Evolutionary conservation across 2,888 invertebrate species (phyloP), one percentile per base, ranked within the genome.

Genomic region (Baccha elongata): DNA sequence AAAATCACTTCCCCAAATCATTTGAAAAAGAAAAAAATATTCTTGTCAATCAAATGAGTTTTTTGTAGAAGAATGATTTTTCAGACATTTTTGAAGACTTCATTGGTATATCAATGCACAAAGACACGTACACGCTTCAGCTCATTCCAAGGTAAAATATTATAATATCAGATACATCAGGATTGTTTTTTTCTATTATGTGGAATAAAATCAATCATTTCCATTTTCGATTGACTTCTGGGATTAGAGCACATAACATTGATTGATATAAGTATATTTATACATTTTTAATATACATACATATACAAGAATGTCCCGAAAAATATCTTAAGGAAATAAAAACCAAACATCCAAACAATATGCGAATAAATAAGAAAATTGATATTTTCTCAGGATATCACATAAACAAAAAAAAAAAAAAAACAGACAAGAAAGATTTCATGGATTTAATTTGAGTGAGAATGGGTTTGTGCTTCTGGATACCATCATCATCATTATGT

Each of bases 341-440:
- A 53, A 21, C 10, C 53, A 53, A 53, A 53, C 21, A 53, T 53
- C 35, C 32, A 35, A 32, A 53, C 6, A 35, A 35, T 35, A 53
- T 53, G n/a, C 15, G 35, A 19, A 19, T 53, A 35, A 53, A 53
- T n/a, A 19, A 21, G 17, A 1, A 19, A 7, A 53, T 17, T 19
- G 15, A 26, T 17, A 8, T 44, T 10, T 29, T 23, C 8, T 48
- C 13, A 26, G 6, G 3, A 26, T 26, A 26, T 26, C 3, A 26
- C 26, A 26, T 3, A 26, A 26, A 23, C 23, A 23, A 23, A 23
- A 23, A 23, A 23, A 23, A 23, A 23, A 23, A 23, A 23, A 23
- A 23, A 23, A 23, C n/a, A n/a, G n/a, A n/a, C n/a, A n/a, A n/a
- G n/a, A n/a, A n/a, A n/a, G 19, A 46, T 46, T 46, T 46, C 46